Evolutionary conservation across 1,140 invertebrate species (phyloP), one percentile per base, ranked within the genome.

Genomic region (Philotrypesis tridentata): DNA sequence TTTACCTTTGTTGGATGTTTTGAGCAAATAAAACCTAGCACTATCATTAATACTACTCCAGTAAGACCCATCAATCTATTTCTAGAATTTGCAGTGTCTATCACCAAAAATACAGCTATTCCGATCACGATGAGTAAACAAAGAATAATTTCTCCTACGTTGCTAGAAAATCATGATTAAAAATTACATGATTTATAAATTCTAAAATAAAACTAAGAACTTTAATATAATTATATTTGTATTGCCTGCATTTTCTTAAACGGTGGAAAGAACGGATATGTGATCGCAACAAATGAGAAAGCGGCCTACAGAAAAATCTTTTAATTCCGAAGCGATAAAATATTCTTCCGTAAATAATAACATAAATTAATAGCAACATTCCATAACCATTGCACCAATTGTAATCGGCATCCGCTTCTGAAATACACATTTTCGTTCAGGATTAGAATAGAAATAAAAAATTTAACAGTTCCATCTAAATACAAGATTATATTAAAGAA

Each of bases 361-460:
- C 85, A 2, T 95, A 91, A 0, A 97, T 84, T 12, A 97, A 92
- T 9, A 96, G 88, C 0, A 97, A 89, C 87, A 96, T 93, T 63
- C 95, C 95, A 85, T 96, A 95, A 0, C 96, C 96, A 75, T 93
- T 85, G 85, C 96, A 96, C 84, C 93, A 95, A 78, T 90, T 85
- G 5, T 87, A 85, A 2, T 87, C 82, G 70, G 82, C 85, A 73
- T 87, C 40, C 14, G n/a, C 68, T 81, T 84, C 90, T 91, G 48
- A 81, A 89, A 89, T 82, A 40, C 11, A 61, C 17, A 68, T 73
- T 76, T 68, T 75, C 68, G 33, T 61, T 33, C 40, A 25, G 2
- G 2, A 29, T 61, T 25, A 84, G 85, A 75, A 80, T 61, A 0
- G 14, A 61, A 73, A 40, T 55, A 21, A 48, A 55, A 37, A 68